These are phyloP conservation scores for Drosophila monieri DNA, from an alignment of 2,888 invertebrate genomes.

Conservation along the genomic window DNA sequence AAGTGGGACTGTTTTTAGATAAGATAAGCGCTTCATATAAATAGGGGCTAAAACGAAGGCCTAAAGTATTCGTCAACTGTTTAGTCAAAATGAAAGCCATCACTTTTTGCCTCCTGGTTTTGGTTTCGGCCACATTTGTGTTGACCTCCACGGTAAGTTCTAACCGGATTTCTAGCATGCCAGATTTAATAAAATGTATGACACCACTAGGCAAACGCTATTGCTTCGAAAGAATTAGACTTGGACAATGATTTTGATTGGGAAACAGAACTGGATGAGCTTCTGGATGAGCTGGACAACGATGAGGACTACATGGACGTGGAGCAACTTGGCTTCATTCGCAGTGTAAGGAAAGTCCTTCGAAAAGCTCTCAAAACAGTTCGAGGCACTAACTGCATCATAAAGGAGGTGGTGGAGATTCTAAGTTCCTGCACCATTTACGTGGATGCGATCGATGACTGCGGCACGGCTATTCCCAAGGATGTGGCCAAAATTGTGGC, in stretches of 20 bases:
- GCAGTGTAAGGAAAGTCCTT: not conserved
- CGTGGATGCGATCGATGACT: slow-evolving; percentile 54
- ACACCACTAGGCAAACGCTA: slow-evolving; percentile 7
- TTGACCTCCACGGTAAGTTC: slow-evolving; percentile 47
- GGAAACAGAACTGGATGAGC: not conserved
- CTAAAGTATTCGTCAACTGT: slow-evolving; percentile 16
- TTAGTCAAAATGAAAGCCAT: slow-evolving; percentile 52
- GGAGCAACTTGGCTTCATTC: not conserved
- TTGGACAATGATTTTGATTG: slow-evolving; percentile 19
- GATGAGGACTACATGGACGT: slow-evolving; percentile 26
- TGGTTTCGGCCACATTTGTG: slow-evolving; percentile 50
- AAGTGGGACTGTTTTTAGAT: not conserved
- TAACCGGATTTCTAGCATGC: not conserved
- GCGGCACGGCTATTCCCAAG: slow-evolving; percentile 55
- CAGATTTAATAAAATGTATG: not conserved
- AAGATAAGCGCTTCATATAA: not conserved
- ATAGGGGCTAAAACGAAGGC: not conserved
- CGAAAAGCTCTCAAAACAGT: not conserved
- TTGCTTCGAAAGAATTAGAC: not conserved
- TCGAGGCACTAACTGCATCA: slow-evolving; percentile 42
- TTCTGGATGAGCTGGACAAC: slow-evolving; percentile 4
- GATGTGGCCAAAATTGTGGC: slow-evolving; percentile 55
- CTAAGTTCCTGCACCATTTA: slow-evolving; percentile 49
- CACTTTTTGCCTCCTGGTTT: slow-evolving; percentile 53
- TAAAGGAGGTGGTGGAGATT: slow-evolving; percentile 50